Evolutionary conservation across 1,140 invertebrate species (phyloP).

Genomic region (Coelopa frigida): DNA sequence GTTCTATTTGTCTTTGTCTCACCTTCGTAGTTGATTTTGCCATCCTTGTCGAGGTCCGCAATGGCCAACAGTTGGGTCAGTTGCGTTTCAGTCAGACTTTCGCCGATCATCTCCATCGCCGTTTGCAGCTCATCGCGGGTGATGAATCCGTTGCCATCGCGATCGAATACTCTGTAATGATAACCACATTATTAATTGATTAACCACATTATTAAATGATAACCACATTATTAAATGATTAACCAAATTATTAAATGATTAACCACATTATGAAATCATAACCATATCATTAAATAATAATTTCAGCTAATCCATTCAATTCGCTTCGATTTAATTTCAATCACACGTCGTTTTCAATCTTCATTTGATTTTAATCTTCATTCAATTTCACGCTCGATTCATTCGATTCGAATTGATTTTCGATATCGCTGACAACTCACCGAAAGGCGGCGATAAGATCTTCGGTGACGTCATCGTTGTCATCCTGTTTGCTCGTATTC

Average conservation of each 20-base stretch:
- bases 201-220: too few species aligned
- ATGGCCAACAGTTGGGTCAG: conserved; percentile 62
- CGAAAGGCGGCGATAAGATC: conserved; percentile 68
- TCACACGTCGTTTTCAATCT: too few species aligned
- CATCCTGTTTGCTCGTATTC: conserved; percentile 43
- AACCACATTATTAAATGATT: too few species aligned
- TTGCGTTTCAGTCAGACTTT: conserved; percentile 62
- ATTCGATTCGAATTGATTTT: too few species aligned
- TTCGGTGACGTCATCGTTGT: conserved; percentile 57
- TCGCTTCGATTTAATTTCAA: too few species aligned
- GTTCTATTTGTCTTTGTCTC: conserved; percentile 19
- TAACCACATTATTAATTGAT: too few species aligned
- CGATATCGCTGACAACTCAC: conserved; percentile 44
- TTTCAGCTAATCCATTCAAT: too few species aligned
- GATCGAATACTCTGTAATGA: conserved; percentile 61
- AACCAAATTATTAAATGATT: too few species aligned
- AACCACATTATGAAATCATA: too few species aligned
- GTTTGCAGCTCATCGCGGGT: conserved; percentile 64
- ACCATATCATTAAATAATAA: too few species aligned
- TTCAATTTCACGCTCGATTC: too few species aligned
- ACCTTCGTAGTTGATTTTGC: conserved; percentile 74
- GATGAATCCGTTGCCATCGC: conserved; percentile 69
- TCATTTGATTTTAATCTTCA: too few species aligned
- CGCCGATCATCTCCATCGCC: conserved; percentile 72
- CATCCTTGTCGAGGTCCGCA: conserved; percentile 68